Conservation (phyloP, 2,797 vertebrate species). For the Telmatherina bonti region DNA sequence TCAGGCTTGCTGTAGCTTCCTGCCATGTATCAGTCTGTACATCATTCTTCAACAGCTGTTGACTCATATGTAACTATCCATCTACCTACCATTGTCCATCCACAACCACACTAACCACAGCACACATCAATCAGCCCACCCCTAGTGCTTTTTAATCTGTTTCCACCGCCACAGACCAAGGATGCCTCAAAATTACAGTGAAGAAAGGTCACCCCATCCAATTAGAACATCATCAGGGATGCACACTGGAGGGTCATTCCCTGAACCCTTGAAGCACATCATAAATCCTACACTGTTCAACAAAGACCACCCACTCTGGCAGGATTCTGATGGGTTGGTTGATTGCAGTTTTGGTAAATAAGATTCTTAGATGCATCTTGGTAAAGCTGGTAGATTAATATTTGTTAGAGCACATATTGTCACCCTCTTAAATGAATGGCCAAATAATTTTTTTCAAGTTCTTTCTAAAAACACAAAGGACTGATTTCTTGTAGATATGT, state of each 20-base stretch:
- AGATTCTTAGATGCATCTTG: constrained; percentile 16
- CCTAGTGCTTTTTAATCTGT: constrained; percentile 77
- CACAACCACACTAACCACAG: constrained; percentile 46
- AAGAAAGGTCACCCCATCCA: constrained; percentile 94
- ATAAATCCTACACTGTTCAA: constrained; percentile 83
- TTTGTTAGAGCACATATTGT: constrained; percentile 30
- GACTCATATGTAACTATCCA: constrained; percentile 72
- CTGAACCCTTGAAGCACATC: constrained; percentile 71
- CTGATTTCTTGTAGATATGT: no score
- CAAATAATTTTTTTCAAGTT: no score
- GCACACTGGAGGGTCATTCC: constrained; percentile 79
- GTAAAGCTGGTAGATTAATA: constrained; percentile 13
- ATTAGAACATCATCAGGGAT: constrained; percentile 96
- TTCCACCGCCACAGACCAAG: constrained; percentile 55
- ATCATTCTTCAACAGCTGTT: constrained; percentile 61
- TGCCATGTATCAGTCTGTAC: constrained; percentile 59
- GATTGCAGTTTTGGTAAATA: constrained; percentile 41
- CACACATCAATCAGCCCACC: constrained; percentile 73
- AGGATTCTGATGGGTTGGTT: constrained; percentile 39
- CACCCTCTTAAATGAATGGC: no score
- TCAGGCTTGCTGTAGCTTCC: constrained; percentile 47
- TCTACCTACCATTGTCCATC: constrained; percentile 70
- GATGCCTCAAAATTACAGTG: constrained; percentile 73
- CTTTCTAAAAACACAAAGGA: no score
- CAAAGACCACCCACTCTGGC: constrained; percentile 38